Evolutionary conservation across 2,113 vertebrate species (phyloP).

Genomic region (Petromus typicus): DNA sequence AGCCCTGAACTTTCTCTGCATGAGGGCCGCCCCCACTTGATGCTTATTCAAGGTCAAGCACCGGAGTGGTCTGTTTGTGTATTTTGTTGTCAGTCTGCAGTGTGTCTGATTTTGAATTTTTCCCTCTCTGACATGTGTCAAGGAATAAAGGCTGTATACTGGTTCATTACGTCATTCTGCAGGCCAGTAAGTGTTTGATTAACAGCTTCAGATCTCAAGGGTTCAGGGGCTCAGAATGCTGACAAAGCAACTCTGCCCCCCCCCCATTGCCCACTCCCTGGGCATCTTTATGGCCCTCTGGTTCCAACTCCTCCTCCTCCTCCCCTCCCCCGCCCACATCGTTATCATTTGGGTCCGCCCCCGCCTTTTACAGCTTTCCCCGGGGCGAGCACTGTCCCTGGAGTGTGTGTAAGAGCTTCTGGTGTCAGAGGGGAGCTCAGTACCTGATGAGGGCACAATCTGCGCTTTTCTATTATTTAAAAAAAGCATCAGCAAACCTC

Average conservation of each 20-base stretch:
- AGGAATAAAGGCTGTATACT: slow-evolving; percentile 83
- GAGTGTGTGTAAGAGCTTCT: slow-evolving; percentile 81
- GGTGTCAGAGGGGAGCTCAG: slow-evolving; percentile 71
- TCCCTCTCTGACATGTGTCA: slow-evolving; percentile 82
- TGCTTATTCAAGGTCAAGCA: slow-evolving; percentile 39
- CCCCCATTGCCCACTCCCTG: slow-evolving; percentile 38
- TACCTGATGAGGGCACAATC: slow-evolving; percentile 77
- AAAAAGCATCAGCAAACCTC: slow-evolving; percentile 70
- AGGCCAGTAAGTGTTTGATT: slow-evolving; percentile 93
- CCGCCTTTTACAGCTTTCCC: slow-evolving; percentile 76
- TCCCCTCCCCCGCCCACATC: slow-evolving; percentile 70
- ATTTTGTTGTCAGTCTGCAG: slow-evolving; percentile 78
- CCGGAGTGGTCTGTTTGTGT: slow-evolving; percentile 59
- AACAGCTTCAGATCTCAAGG: slow-evolving; percentile 89
- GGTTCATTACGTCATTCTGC: slow-evolving; percentile 97
- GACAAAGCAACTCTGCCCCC: slow-evolving; percentile 87
- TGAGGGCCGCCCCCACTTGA: slow-evolving; percentile 12
- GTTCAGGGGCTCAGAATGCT: slow-evolving; percentile 86
- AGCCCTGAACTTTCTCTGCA: not conserved
- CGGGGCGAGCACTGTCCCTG: slow-evolving; percentile 68
- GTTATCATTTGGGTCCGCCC: slow-evolving; percentile 69
- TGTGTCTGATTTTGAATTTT: slow-evolving; percentile 36
- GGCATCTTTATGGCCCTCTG: slow-evolving; percentile 34
- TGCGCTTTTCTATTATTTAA: slow-evolving; percentile 84
- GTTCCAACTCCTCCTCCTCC: slow-evolving; percentile 55